A percentile compares a stretch with the other conserved stretches of the same genome.
These are phyloP conservation scores for Drosophila rufa DNA, from an alignment of 1,140 invertebrate genomes.

Conservation along the genomic window DNA sequence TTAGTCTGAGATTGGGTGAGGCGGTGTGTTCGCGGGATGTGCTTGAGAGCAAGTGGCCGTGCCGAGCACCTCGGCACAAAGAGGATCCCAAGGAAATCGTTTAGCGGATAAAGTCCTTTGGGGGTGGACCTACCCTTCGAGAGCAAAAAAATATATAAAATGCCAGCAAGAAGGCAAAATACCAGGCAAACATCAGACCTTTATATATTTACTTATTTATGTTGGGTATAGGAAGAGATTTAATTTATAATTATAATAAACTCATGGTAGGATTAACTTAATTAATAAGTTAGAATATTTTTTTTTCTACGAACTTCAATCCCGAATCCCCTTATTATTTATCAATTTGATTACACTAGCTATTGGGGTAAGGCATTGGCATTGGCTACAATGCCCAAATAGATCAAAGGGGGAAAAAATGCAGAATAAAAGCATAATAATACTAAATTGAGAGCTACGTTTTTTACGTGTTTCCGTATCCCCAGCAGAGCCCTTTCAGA, in stretches of 20 bases:
- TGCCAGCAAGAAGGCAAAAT: background rate
- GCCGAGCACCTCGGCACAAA: conserved; percentile 52
- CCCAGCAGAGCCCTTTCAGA: conserved; percentile 28
- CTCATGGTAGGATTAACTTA: no score
- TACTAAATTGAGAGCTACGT: conserved; percentile 21
- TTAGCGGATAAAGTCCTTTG: conserved; percentile 48
- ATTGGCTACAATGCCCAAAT: background rate
- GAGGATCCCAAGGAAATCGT: conserved; percentile 49
- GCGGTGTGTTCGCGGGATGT: conserved; percentile 21
- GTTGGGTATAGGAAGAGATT: no score
- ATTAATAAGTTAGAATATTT: no score
- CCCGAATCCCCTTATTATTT: background rate
- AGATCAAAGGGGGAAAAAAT: conserved; percentile 17
- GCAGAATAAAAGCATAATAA: conserved; percentile 14
- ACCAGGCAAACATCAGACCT: conserved; percentile 7
- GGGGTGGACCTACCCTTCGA: conserved; percentile 3
- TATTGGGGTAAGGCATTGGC: background rate
- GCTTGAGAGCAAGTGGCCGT: conserved; percentile 47
- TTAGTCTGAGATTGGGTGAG: background rate
- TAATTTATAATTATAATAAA: no score
- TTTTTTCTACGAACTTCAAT: background rate
- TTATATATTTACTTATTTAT: background rate
- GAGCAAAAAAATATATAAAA: no score
- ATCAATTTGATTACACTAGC: background rate
- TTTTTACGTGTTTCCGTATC: background rate